These are phyloP conservation scores for Centropus bengalensis DNA, from an alignment of 2,113 vertebrate genomes.

Conservation along the genomic window DNA sequence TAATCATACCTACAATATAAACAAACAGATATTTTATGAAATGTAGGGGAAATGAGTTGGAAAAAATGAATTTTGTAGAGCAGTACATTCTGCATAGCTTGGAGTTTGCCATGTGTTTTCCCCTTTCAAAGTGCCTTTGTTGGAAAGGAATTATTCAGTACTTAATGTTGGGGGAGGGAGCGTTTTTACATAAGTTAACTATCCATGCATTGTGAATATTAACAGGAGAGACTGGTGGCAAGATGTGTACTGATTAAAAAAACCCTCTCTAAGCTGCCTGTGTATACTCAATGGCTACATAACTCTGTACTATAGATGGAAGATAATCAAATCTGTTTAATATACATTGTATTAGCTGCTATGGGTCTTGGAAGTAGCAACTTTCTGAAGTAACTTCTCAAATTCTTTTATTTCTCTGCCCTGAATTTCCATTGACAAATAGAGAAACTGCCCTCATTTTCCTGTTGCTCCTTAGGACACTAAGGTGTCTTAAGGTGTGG, in stretches of 20 bases:
- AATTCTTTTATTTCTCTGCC: not conserved
- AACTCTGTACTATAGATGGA: not conserved
- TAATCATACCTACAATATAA: not conserved
- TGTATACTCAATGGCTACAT: not conserved
- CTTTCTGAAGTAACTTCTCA: not conserved
- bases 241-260: constrained; percentile 6
- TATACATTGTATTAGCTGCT: not conserved
- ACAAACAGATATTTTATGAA: not conserved
- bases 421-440: not conserved
- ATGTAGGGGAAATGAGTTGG: not conserved
- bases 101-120: not conserved
- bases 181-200: not conserved
- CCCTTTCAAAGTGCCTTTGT: constrained; percentile 9
- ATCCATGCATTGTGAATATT: constrained; percentile 27
- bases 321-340: not conserved
- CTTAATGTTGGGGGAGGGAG: constrained; percentile 4
- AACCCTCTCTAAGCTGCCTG: not conserved
- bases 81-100: not conserved
- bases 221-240: not conserved
- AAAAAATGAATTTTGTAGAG: not conserved
- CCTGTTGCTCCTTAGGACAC: not conserved
- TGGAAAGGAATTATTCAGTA: not conserved
- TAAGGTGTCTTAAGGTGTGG: not conserved
- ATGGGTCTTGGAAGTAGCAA: not conserved
- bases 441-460: not conserved